Conservation (phyloP, 2,113 vertebrate species). For the Cromileptes altivelis region DNA sequence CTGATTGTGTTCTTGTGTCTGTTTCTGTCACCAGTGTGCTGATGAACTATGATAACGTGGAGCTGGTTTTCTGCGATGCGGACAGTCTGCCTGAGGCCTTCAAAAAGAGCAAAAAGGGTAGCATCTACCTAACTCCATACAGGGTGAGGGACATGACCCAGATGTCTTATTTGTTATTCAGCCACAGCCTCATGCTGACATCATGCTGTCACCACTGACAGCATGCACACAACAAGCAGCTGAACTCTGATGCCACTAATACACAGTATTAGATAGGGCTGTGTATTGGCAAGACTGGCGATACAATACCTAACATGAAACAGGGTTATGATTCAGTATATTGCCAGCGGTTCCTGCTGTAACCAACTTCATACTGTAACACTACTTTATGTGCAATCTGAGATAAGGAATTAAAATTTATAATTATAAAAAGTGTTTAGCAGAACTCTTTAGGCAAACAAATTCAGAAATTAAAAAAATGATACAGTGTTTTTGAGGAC, state of each 20-base stretch:
- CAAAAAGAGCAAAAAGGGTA: constrained; percentile 96
- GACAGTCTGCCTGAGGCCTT: constrained; percentile 92
- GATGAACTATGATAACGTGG: constrained; percentile 94
- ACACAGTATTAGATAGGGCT: neutral
- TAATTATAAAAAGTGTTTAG: no score
- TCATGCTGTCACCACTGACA: neutral
- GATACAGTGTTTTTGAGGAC: no score
- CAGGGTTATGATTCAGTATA: no score
- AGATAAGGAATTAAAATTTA: no score
- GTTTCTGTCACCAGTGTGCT: constrained; percentile 77
- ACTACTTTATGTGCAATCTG: no score
- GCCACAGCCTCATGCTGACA: neutral
- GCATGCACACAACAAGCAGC: neutral
- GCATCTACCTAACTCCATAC: constrained; percentile 94
- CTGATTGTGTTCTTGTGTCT: constrained; percentile 1
- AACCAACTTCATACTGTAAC: no score
- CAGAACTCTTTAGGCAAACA: no score
- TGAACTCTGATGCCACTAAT: neutral
- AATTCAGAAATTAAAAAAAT: no score
- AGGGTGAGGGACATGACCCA: constrained; percentile 85
- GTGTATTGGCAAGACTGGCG: no score
- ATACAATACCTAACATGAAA: no score
- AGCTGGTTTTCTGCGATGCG: constrained; percentile 92
- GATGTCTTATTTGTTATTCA: constrained; percentile 1
- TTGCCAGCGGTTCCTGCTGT: no score